Percentiles rank a stretch among this genome's conserved stretches.
Conservation (phyloP, 1,140 invertebrate genomes). For the Diuraphis noxia region DNA sequence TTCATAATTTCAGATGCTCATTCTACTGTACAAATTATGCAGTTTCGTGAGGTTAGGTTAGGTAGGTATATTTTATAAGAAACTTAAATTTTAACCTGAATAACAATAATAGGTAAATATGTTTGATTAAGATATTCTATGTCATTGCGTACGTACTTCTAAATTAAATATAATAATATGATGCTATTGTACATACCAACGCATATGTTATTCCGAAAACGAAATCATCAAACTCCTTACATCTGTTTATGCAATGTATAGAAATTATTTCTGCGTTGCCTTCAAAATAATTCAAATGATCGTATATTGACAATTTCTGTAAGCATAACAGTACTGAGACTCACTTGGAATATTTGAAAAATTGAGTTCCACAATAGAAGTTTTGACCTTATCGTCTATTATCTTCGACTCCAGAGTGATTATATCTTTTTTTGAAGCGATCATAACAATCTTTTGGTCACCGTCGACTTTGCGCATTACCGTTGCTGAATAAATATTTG, state of each 20-base stretch:
- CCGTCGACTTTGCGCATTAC: background rate
- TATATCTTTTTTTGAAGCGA: background rate
- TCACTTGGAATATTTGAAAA: conserved; percentile 34
- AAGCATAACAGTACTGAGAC: background rate
- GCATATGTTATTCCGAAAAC: background rate
- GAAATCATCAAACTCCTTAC: background rate
- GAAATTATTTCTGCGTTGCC: conserved; percentile 18
- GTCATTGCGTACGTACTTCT: no score
- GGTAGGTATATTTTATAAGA: background rate
- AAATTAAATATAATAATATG: background rate
- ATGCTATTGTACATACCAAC: background rate
- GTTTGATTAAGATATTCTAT: background rate
- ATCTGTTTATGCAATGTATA: conserved; percentile 24
- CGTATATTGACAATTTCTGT: background rate
- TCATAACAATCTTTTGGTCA: background rate
- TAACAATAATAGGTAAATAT: background rate
- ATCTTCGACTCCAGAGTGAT: background rate
- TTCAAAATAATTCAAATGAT: background rate
- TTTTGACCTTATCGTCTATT: background rate
- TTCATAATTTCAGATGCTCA: background rate
- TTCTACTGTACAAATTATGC: conserved; percentile 4
- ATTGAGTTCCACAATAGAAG: background rate
- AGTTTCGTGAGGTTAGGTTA: no score
- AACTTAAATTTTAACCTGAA: background rate
- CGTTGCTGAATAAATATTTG: conserved; percentile 1